Evolutionary conservation across 2,888 invertebrate genomes (phyloP).

Genomic region (Drosophila limbata): DNA sequence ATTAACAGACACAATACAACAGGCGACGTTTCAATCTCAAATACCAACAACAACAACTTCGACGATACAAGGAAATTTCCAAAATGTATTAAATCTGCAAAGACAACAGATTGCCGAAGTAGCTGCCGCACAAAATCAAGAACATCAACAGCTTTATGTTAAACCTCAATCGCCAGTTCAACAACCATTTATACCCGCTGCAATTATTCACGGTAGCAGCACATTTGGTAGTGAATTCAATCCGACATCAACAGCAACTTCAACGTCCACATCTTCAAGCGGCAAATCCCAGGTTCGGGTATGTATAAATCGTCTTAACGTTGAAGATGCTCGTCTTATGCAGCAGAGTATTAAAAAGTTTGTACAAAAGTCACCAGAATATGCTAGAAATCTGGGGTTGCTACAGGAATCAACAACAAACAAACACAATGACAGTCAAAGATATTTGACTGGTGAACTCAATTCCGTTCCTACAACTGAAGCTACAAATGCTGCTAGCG

Average conservation of each 20-base stretch:
- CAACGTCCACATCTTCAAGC: slow-evolving; percentile 72
- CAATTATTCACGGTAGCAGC: slow-evolving; percentile 25
- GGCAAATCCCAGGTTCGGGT: slow-evolving; percentile 84
- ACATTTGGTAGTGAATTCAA: slow-evolving; percentile 62
- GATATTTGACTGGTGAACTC: slow-evolving; percentile 34
- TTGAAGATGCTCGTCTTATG: slow-evolving; percentile 88
- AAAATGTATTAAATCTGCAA: slow-evolving; percentile 78
- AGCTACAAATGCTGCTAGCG: slow-evolving; percentile 7
- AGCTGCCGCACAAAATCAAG: slow-evolving; percentile 47
- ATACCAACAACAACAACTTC: slow-evolving; percentile 48
- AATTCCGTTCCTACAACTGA: slow-evolving; percentile 18
- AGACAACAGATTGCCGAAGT: slow-evolving; percentile 59
- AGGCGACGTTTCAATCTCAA: slow-evolving; percentile 31
- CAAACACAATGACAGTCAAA: slow-evolving; percentile 51
- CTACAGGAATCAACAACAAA: slow-evolving; percentile 59
- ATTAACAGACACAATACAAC: slow-evolving; percentile 23
- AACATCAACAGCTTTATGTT: slow-evolving; percentile 39
- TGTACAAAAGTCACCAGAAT: slow-evolving; percentile 87
- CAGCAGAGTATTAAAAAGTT: slow-evolving; percentile 89
- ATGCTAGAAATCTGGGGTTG: slow-evolving; percentile 87
- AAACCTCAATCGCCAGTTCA: slow-evolving; percentile 18
- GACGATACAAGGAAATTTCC: slow-evolving; percentile 72
- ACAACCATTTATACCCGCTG: slow-evolving; percentile 22
- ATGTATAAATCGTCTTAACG: slow-evolving; percentile 84
- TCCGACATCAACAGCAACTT: slow-evolving; percentile 62